These are phyloP conservation scores for Scaptomyza parva DNA, from an alignment of 2,888 invertebrate species.

Conservation along the genomic window DNA sequence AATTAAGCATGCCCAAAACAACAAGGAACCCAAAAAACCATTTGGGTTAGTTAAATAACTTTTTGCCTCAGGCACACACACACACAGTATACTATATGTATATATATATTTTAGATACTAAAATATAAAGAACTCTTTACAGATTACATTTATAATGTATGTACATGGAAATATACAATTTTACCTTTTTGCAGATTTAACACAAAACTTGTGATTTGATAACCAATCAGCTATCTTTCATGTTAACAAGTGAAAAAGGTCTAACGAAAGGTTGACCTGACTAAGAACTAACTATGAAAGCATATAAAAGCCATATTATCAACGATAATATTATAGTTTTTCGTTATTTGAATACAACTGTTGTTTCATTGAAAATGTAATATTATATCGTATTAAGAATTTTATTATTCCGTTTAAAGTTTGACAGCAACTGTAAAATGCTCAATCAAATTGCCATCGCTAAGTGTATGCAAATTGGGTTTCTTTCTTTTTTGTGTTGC, in stretches of 20 bases:
- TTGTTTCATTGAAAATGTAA: no score
- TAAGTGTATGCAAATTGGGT: background rate
- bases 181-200: background rate
- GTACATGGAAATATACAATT: no score
- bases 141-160: background rate
- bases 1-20: slow-evolving; percentile 47
- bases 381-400: no score
- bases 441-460: background rate
- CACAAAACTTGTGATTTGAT: background rate
- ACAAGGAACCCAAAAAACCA: slow-evolving; percentile 19
- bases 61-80: background rate
- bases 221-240: background rate
- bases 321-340: background rate
- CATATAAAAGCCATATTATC: background rate
- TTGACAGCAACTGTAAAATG: background rate
- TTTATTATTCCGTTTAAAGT: background rate
- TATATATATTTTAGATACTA: background rate
- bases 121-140: background rate
- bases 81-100: background rate
- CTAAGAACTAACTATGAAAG: background rate
- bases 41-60: slow-evolving; percentile 3
- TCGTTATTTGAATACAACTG: no score
- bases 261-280: background rate
- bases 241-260: background rate
- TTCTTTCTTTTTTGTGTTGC: background rate